Conservation (phyloP, 2,797 vertebrate species). For the Sarcophilus harrisii region DNA sequence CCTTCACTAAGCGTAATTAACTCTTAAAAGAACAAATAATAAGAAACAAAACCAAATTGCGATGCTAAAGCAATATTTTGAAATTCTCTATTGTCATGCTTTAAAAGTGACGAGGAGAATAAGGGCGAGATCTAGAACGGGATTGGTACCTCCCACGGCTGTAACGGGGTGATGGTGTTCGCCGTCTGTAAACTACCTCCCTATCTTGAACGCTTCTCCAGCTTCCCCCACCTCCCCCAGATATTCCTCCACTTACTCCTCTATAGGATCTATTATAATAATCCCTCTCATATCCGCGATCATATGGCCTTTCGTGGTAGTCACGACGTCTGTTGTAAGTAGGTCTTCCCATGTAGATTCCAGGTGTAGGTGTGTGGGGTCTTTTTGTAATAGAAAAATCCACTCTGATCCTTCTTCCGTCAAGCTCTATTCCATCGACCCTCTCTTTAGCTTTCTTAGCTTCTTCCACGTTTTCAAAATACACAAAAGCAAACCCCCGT, state of each 20-base stretch:
- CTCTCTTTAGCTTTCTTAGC: constrained; percentile 91
- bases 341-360: constrained; percentile 97
- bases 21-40: constrained; percentile 82
- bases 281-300: constrained; percentile 90
- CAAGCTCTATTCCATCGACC: constrained; percentile 95
- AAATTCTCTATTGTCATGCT: constrained; percentile 73
- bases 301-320: constrained; percentile 89
- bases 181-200: constrained; percentile 87
- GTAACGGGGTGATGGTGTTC: constrained; percentile 93
- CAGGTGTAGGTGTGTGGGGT: constrained; percentile 94
- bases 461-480: constrained; percentile 86
- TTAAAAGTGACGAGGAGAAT: constrained; percentile 91
- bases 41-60: constrained; percentile 78
- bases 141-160: constrained; percentile 91
- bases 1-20: constrained; percentile 82
- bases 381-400: constrained; percentile 95
- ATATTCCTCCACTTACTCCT: constrained; percentile 58
- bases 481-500: constrained; percentile 94
- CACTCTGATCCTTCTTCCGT: constrained; percentile 95
- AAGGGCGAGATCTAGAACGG: constrained; percentile 92
- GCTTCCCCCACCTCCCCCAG: constrained; percentile 73
- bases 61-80: constrained; percentile 76
- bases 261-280: constrained; percentile 88
- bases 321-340: constrained; percentile 93
- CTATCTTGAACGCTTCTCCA: constrained; percentile 85